Base-by-base conservation (phyloP, 23 tunicate species). In the Botrylloides violaceus region DNA sequence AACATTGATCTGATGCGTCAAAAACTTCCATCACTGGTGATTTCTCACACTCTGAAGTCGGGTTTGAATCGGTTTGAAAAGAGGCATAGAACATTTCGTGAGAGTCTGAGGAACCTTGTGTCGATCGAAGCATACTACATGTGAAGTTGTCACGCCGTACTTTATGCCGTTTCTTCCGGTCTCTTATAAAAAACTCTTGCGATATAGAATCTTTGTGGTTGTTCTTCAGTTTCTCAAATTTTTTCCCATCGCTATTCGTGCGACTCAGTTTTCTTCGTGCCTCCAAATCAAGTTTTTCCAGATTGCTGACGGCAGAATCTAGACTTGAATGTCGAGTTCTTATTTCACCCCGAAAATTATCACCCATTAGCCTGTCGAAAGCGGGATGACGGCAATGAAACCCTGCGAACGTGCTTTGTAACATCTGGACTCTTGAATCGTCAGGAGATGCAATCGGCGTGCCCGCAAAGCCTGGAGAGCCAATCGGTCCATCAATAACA, bases 401-500 rank as follows among this genome's bases (percentile, higher is more conserved):
- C 36, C 74, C 74, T 5, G 58, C 58, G 58, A 35, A 68, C 1
- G 74, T 43, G 47, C 58, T 68, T 43, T 68, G 74, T 30, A 68
- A 43, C 58, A 68, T 68, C 57, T 43, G 74, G 36, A 68, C 74
- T 68, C 74, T 35, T 6, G 30, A 21, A 22, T 68, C 58, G 28
- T 68, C 58, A 1, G 74, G 74, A 0, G 74, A 68, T 31, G 74
- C 74, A 5, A 68, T 28, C 23, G 74, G 23, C 26, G 58, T 39
- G 9, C 74, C 74, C 25, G 36, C 74, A 30, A 68, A 68, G 15
- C 74, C 74, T 4, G 74, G 74, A 25, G 74, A 68, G 29, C 74
- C 74, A 9, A 68, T 56, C 43, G 74, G 74, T 27, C 74, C 74
- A 43, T 68, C 74, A 6, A 68, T 68, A 5, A 68, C 74, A 68